Percentiles rank a stretch among this genome's conserved stretches.
phyloP scores from a whole-genome alignment of 2,888 invertebrate genomes.

The Latrodectus elegans region DNA sequence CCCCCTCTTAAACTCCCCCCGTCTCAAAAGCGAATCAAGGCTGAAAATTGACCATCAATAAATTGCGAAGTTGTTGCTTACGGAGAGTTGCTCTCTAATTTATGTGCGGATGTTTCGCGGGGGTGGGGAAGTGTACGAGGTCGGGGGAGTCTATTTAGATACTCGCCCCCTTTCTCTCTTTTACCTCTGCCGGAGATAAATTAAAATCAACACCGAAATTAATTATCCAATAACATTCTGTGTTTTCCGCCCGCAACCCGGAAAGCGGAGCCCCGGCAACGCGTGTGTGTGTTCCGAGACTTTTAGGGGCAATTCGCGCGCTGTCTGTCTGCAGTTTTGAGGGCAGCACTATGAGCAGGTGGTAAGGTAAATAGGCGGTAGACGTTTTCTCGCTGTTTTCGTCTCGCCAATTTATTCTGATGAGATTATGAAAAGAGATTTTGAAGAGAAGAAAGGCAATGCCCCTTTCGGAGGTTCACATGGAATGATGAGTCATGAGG shows the following conservation, averaged over 20 bases:
- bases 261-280: background rate
- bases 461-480: too few species aligned
- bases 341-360: background rate
- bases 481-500: too few species aligned
- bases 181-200: slow-evolving; percentile 55
- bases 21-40: slow-evolving; percentile 27
- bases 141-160: slow-evolving; percentile 48
- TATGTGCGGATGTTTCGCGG: slow-evolving; percentile 39
- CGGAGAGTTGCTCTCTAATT: slow-evolving; percentile 41
- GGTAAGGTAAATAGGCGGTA: background rate
- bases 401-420: too few species aligned
- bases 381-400: background rate
- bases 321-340: background rate
- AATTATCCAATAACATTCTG: slow-evolving; percentile 69
- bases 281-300: background rate
- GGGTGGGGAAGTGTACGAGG: slow-evolving; percentile 30
- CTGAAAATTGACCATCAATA: slow-evolving; percentile 66
- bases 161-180: background rate
- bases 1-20: background rate
- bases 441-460: too few species aligned
- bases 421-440: too few species aligned
- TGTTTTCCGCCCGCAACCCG: slow-evolving; percentile 50
- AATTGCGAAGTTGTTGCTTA: slow-evolving; percentile 33
- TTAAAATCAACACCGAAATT: slow-evolving; percentile 70
- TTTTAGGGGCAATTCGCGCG: background rate